Percentiles rank a stretch among this genome's conserved stretches.
Evolutionary conservation across 2,797 vertebrate species (phyloP).

Genomic region (Poecilia wingei): DNA sequence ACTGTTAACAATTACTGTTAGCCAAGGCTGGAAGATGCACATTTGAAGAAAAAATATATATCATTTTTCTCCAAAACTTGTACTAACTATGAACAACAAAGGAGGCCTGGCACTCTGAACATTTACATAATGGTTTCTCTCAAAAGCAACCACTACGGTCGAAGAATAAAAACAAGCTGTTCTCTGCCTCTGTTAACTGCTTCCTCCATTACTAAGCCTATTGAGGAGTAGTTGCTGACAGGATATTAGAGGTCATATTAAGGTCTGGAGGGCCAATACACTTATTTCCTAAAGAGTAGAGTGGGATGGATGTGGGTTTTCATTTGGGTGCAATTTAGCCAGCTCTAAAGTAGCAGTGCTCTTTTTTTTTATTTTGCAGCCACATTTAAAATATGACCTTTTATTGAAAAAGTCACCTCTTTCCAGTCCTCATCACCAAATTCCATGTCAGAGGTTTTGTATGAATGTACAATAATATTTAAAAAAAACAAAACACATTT

Average conservation of each 20-base stretch:
- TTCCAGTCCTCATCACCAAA: background rate
- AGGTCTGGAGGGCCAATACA: background rate
- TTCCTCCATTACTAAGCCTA: background rate
- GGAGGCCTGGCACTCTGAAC: too few relatives aligned
- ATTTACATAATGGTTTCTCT: background rate
- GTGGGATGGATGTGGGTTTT: background rate
- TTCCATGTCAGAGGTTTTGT: background rate
- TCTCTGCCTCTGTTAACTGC: background rate
- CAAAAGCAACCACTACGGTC: background rate
- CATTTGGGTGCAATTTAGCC: background rate
- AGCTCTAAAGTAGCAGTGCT: background rate
- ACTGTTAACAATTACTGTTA: background rate
- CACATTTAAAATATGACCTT: constrained; percentile 5
- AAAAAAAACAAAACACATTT: background rate
- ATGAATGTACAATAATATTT: background rate
- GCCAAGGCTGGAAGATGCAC: background rate
- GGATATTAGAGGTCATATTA: background rate
- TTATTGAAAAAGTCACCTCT: background rate
- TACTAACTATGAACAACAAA: background rate
- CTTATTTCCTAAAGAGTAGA: constrained; percentile 3
- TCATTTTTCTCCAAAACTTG: background rate
- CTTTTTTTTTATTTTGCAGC: constrained; percentile 12
- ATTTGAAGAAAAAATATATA: background rate
- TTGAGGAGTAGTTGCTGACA: background rate
- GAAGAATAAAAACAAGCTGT: background rate